Conservation (phyloP, 1,140 invertebrate genomes). For the Drosophila erecta region DNA sequence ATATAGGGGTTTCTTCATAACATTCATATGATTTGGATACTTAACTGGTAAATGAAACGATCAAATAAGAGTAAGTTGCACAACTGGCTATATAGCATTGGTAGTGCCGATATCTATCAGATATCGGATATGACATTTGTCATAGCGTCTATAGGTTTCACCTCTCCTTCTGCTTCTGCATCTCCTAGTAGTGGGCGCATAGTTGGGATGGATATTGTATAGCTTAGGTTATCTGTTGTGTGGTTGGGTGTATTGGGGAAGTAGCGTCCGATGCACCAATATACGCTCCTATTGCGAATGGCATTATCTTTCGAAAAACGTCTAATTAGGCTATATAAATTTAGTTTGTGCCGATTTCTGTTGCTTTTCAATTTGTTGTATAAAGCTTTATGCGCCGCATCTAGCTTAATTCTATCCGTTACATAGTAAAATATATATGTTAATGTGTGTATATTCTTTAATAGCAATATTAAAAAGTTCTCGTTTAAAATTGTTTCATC, state of each 20-base stretch:
- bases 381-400: constrained; percentile 65
- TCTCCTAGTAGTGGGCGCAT: constrained; percentile 60
- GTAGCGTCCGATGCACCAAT: constrained; percentile 34
- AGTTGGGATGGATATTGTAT: constrained; percentile 31
- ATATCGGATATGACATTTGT: constrained; percentile 31
- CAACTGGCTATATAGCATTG: constrained; percentile 60
- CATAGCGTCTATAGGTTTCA: constrained; percentile 72
- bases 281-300: constrained; percentile 26
- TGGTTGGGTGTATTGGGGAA: constrained; percentile 23
- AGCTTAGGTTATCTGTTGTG: constrained; percentile 51
- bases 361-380: constrained; percentile 25
- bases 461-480: constrained; percentile 51
- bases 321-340: constrained; percentile 43
- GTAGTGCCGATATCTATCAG: constrained; percentile 32
- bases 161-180: constrained; percentile 32
- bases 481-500: constrained; percentile 64
- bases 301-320: constrained; percentile 26
- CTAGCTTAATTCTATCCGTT: constrained; percentile 45
- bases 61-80: constrained; percentile 61
- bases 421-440: constrained; percentile 63
- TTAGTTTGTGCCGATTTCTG: constrained; percentile 42
- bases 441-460: constrained; percentile 33
- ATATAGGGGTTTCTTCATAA: constrained; percentile 22
- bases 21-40: constrained; percentile 40
- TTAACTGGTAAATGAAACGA: constrained; percentile 54